Percentiles rank a stretch among this genome's conserved stretches.
These are phyloP conservation scores for Syngnathus scovelli DNA, from an alignment of 2,113 vertebrate species.

Conservation along the genomic window DNA sequence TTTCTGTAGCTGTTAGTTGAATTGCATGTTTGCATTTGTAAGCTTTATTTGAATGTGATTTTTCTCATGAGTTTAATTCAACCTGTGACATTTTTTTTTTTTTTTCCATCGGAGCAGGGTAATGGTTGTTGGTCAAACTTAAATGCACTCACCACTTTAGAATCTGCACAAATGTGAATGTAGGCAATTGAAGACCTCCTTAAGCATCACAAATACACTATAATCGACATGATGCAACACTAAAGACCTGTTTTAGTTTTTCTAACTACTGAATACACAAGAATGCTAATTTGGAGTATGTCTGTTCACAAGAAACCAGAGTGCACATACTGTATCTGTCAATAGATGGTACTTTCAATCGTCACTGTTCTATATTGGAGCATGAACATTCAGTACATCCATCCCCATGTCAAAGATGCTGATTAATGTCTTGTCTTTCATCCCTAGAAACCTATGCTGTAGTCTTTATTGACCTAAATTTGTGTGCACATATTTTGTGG, in stretches of 20 bases:
- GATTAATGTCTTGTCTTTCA: conserved; percentile 9
- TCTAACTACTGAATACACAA: conserved; percentile 16
- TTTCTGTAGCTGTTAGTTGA: conserved; percentile 3
- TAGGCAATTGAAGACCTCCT: conserved; percentile 1
- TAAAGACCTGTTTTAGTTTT: conserved; percentile 9
- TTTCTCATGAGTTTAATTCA: not conserved
- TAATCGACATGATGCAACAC: conserved; percentile 1
- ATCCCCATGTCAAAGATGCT: conserved; percentile 24
- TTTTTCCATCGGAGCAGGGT: conserved; percentile 8
- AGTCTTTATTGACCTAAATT: conserved; percentile 30
- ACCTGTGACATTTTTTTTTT: not conserved
- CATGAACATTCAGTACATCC: not conserved
- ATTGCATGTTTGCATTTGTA: not conserved
- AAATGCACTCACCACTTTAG: conserved; percentile 46
- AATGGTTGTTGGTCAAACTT: conserved; percentile 20
- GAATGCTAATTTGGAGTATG: conserved; percentile 17
- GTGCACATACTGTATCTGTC: not conserved
- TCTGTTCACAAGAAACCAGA: conserved; percentile 5
- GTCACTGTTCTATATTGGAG: not conserved
- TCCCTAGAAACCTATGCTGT: conserved; percentile 30
- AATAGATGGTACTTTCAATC: conserved; percentile 1
- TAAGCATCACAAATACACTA: not conserved
- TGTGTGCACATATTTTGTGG: conserved; percentile 13
- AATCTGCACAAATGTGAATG: conserved; percentile 13
- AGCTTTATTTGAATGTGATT: not conserved